Conservation (phyloP, 2,888 invertebrate species). For the Sturmia bella region DNA sequence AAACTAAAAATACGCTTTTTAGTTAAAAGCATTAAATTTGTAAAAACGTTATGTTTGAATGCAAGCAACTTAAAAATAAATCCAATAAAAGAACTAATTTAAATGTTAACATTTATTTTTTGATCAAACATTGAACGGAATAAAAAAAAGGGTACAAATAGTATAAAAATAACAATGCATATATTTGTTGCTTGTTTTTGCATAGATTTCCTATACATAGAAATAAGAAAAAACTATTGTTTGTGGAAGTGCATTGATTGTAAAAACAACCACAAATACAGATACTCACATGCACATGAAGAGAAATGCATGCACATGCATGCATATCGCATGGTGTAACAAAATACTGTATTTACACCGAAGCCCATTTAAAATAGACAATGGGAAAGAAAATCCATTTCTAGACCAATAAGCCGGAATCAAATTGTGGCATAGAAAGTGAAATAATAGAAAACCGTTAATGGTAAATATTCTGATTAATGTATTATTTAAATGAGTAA, state of each 20-base stretch:
- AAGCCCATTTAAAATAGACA: neutral
- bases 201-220: conserved; percentile 49
- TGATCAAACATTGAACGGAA: conserved; percentile 18
- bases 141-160: conserved; percentile 40
- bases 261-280: conserved; percentile 27
- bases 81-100: conserved; percentile 29
- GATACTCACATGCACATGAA: neutral
- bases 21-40: conserved; percentile 15
- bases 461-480: too few relatives aligned
- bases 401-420: too few relatives aligned
- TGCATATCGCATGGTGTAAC: conserved; percentile 7
- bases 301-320: neutral
- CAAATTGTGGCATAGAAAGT: too few relatives aligned
- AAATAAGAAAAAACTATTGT: conserved; percentile 33
- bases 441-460: too few relatives aligned
- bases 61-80: conserved; percentile 3
- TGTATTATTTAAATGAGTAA: too few relatives aligned
- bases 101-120: neutral
- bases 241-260: conserved; percentile 62
- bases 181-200: conserved; percentile 62
- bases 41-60: neutral
- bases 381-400: too few relatives aligned
- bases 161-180: conserved; percentile 60
- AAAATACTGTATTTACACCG: conserved; percentile 35
- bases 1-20: too few relatives aligned